Evolutionary conservation across 2,888 invertebrate species (phyloP).

Genomic region (Morpho achilles): DNA sequence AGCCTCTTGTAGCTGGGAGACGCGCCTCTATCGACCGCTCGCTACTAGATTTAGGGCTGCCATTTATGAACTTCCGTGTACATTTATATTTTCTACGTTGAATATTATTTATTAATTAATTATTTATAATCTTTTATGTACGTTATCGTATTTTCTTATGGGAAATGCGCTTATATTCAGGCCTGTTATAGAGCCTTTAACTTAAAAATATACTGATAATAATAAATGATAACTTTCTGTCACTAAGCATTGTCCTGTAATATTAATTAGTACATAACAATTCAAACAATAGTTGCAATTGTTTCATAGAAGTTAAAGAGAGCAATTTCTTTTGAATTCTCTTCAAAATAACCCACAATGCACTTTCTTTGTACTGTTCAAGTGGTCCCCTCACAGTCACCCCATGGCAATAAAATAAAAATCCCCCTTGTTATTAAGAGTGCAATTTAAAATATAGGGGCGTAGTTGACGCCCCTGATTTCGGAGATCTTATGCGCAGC

Average conservation of each 20-base stretch:
- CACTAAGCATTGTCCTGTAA: too few species aligned
- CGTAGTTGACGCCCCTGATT: conserved; percentile 62
- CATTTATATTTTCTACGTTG: not conserved
- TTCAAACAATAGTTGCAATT: too few species aligned
- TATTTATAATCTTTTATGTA: too few species aligned
- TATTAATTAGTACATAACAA: too few species aligned
- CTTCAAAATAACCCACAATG: conserved; percentile 10
- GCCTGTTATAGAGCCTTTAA: too few species aligned
- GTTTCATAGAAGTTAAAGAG: not conserved
- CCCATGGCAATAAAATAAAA: conserved; percentile 30
- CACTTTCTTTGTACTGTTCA: conserved; percentile 21
- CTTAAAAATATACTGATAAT: too few species aligned
- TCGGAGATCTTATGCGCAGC: conserved; percentile 57
- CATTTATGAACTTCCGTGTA: conserved; percentile 28
- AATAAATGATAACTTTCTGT: too few species aligned
- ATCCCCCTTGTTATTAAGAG: conserved; percentile 50
- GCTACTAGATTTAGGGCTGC: conserved; percentile 60
- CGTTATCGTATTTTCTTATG: too few species aligned
- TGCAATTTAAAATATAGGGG: conserved; percentile 58
- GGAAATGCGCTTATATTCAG: too few species aligned
- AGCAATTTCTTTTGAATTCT: not conserved
- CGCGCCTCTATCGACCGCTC: conserved; percentile 77
- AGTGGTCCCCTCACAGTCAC: conserved; percentile 22
- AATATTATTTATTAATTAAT: too few species aligned
- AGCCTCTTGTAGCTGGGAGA: conserved; percentile 72